Evolutionary conservation across 2,797 vertebrate species (phyloP), one percentile per base, ranked within the genome.

Genomic region (Sebastes vulpes): DNA sequence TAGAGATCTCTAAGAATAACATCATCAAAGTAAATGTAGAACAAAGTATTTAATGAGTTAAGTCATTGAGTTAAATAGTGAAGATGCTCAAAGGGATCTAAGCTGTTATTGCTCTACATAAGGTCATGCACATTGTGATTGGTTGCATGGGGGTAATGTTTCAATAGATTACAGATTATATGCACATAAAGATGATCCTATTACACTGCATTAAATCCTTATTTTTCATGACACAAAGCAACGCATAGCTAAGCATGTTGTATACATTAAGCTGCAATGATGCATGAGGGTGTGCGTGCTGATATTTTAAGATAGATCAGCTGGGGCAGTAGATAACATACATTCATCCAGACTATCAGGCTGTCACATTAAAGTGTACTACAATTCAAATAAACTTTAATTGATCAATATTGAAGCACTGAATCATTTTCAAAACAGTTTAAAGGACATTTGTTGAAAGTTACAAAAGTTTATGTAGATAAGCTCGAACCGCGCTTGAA

Each of bases 81-180:
- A 71, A 59, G 65, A 61, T 32, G 53, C 60, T 76, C 23, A 54
- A 67, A 73, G 53, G 32, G 28, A 66, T 88, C 9, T 38, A 46
- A 75, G 28, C 18, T 82, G 38, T 76, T 57, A 61, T 73, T 61
- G 38, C 71, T 58, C 21, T 69, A 53, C 42, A 79, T 75, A 11
- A 72, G 25, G 9, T 63, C 69, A 75, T 57, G 48, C 46, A 57
- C 56, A 64, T 67, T 69, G 26, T 68, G 25, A 79, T 77, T 89
- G 76, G 65, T 56, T 72, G 75, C 48, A 29, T 18, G 53, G 64
- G 20, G 31, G 48, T 65, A 50, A 71, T 68, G 65, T 87, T 74
- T 66, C 12, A 86, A 81, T 75, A 89, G 82, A 91, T 87, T 84
- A 79, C 60, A 84, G 72, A 88, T 89, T 84, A 84, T 78, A 83